Evolutionary conservation across 2,113 vertebrate genomes (phyloP), one percentile per base, ranked within the genome.

Genomic region (Callipepla squamata): DNA sequence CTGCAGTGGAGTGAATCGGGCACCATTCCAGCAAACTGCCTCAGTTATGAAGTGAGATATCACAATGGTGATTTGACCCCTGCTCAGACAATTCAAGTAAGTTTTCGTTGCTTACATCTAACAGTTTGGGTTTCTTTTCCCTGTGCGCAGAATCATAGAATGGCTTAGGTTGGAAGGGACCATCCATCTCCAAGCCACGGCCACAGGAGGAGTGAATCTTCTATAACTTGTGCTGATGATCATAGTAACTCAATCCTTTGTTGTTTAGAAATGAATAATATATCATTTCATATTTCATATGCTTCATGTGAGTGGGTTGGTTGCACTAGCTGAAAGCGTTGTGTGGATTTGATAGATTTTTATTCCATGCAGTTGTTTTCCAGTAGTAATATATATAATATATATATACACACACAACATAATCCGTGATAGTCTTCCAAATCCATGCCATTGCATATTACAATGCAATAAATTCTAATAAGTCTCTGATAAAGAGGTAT

Each of bases 1-100:
- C 8, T 97, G 14, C 70, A 68, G 13, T 97, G 97, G 97, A 93
- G 63, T 26, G 23, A 50, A 50, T 82, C 96, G 4, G 53, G 67
- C 28, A 40, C 45, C 13, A 90, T 95, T 55, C 74, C 91, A 62
- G 42, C 36, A 55, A 47, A 11, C 0, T 95, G 95, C 65, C 74
- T 97, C 4, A 6, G 12, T 30, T 97, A 97, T 38, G 65, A 94
- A 77, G 57, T 96, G 62, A 22, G 87, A 48, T 30, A 12, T 36
- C 73, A 8, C 48, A 81, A 8, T 14, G 66, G 28, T 38, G 55
- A 83, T 57, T 26, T 17, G 51, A 28, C 69, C 30, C 7, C 4
- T 0, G 1, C 19, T 87, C 26, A 1, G 5, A 25, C 2, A 23
- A 42, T 51, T 76, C 4, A 9, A 48, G 97, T 97, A 92, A 94